Conservation (phyloP, 1,140 invertebrate genomes). For the Lasaia peninsularis region DNA sequence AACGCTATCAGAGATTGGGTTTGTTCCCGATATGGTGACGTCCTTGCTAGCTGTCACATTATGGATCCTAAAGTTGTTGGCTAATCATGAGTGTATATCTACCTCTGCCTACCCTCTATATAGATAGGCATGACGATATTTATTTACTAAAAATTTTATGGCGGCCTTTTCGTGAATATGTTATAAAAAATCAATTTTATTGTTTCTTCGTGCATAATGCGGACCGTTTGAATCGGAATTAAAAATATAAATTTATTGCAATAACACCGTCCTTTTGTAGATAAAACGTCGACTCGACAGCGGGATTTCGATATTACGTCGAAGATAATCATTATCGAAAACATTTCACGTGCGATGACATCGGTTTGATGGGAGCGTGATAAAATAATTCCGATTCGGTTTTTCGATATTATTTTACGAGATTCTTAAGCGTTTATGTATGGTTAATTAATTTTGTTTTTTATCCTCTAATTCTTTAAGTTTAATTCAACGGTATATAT, state of each 20-base stretch:
- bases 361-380: slow-evolving; percentile 27
- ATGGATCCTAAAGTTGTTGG: no score
- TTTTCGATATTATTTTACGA: slow-evolving; percentile 29
- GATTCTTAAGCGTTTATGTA: slow-evolving; percentile 25
- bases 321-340: slow-evolving; percentile 44
- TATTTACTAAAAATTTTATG: slow-evolving; percentile 5
- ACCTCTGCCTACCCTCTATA: no score
- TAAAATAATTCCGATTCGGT: slow-evolving; percentile 24
- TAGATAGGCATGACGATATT: no score
- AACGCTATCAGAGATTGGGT: no score
- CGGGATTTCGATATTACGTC: slow-evolving; percentile 35
- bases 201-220: slow-evolving; percentile 42
- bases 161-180: slow-evolving; percentile 41
- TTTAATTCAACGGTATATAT: no score
- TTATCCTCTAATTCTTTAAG: slow-evolving; percentile 18
- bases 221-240: slow-evolving; percentile 67
- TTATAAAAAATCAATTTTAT: slow-evolving; percentile 66
- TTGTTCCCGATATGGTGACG: no score
- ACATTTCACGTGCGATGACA: slow-evolving; percentile 56
- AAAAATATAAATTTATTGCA: slow-evolving; percentile 71
- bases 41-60: no score
- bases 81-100: no score
- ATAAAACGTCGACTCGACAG: slow-evolving; percentile 53
- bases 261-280: slow-evolving; percentile 52
- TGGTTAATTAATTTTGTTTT: slow-evolving; percentile 20